A percentile compares a stretch with the other conserved stretches of the same genome.
phyloP scores from a whole-genome alignment of 2,113 vertebrate genomes.

The Pterocles burchelli region DNA sequence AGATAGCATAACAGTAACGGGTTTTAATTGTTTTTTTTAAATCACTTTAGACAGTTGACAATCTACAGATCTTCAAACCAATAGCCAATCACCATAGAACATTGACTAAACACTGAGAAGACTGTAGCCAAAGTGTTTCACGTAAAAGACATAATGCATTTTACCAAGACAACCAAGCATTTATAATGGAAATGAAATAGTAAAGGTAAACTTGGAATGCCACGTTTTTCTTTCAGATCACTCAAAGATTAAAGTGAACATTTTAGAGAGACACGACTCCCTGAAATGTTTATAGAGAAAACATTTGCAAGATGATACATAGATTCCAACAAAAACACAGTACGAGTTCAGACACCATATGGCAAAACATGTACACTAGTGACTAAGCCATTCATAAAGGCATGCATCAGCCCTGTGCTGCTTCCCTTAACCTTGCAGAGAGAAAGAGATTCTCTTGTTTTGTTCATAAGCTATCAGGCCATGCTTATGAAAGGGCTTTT shows the following conservation, averaged over 20 bases:
- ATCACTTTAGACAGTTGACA: neutral
- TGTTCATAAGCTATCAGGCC: neutral
- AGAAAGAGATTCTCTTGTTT: neutral
- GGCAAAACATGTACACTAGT: conserved; percentile 33
- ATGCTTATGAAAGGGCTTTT: neutral
- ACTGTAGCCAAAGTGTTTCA: neutral
- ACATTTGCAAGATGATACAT: conserved; percentile 67
- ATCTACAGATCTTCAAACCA: neutral
- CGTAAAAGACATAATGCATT: neutral
- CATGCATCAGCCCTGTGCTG: neutral
- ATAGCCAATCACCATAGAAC: neutral
- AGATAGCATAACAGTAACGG: neutral
- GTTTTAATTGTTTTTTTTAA: neutral
- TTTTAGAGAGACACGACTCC: conserved; percentile 67
- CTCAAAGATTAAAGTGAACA: conserved; percentile 65
- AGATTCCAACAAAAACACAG: conserved; percentile 71
- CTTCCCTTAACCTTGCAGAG: conserved; percentile 33
- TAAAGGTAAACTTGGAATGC: conserved; percentile 37
- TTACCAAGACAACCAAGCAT: conserved; percentile 15
- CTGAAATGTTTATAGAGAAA: conserved; percentile 78
- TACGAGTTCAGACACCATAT: conserved; percentile 66
- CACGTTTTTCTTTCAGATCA: conserved; percentile 57
- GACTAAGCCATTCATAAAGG: conserved; percentile 61
- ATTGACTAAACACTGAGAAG: neutral
- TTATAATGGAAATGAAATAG: conserved; percentile 12